A percentile compares a stretch with the other conserved stretches of the same genome.
phyloP scores from a whole-genome alignment of 2,113 vertebrate genomes.

The Procavia capensis region DNA sequence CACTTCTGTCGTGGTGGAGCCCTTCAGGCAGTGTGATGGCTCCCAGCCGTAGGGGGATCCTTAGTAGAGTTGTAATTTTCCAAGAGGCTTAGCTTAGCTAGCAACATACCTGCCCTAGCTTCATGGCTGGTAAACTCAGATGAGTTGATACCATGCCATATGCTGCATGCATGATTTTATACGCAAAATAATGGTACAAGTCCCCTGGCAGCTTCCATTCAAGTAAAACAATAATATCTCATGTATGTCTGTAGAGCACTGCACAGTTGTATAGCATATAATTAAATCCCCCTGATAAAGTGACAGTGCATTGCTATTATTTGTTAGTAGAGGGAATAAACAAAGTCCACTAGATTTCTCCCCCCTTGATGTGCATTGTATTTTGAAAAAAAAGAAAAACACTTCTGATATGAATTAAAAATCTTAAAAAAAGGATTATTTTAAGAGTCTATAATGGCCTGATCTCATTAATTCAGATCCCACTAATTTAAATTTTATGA shows the following conservation, averaged over 20 bases:
- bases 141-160: not conserved
- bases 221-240: not conserved
- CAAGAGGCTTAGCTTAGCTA: constrained; percentile 44
- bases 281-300: constrained; percentile 47
- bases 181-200: not conserved
- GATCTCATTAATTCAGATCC: constrained; percentile 58
- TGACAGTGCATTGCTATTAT: not conserved
- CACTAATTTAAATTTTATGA: constrained; percentile 47
- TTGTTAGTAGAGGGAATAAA: constrained; percentile 2
- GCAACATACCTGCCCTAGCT: not conserved
- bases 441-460: constrained; percentile 51
- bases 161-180: not conserved
- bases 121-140: constrained; percentile 21
- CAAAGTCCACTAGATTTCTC: constrained; percentile 10
- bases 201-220: not conserved
- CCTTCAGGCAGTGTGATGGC: constrained; percentile 38
- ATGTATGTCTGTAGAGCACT: not conserved
- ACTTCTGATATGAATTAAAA: constrained; percentile 42
- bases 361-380: not conserved
- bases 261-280: constrained; percentile 7
- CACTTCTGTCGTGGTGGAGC: constrained; percentile 51
- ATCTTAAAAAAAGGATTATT: constrained; percentile 7
- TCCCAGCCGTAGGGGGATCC: constrained; percentile 25
- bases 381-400: constrained; percentile 38
- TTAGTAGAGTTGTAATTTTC: constrained; percentile 43